These are phyloP conservation scores for Allacma fusca DNA, from an alignment of 2,888 invertebrate genomes.

Conservation along the genomic window DNA sequence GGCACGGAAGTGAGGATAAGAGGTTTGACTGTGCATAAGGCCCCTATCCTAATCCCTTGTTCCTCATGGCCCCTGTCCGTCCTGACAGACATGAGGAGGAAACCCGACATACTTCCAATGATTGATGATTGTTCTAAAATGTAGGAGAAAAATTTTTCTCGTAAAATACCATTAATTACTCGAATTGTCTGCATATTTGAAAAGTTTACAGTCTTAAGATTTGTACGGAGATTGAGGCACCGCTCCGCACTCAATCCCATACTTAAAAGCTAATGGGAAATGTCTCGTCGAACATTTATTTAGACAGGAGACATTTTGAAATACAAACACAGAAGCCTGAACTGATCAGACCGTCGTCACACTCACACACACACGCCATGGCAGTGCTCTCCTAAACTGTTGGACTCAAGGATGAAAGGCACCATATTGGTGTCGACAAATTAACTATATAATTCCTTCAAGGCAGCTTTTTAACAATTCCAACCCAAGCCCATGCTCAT, in stretches of 20 bases:
- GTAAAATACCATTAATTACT: not conserved
- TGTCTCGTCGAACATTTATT: conserved; percentile 16
- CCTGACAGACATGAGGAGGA: not conserved
- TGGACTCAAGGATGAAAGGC: not conserved
- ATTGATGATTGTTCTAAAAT: conserved; percentile 2
- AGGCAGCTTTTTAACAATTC: conserved; percentile 10
- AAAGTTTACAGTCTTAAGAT: not conserved
- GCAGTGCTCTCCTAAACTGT: not conserved
- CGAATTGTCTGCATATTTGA: not conserved
- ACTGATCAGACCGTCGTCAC: conserved; percentile 22
- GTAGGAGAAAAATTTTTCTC: not conserved
- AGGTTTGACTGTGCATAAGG: too few relatives aligned
- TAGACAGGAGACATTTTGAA: conserved; percentile 15
- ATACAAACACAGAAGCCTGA: conserved; percentile 3
- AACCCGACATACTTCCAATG: not conserved
- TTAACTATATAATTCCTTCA: conserved; percentile 19
- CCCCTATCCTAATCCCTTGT: too few relatives aligned
- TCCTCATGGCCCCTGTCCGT: not conserved
- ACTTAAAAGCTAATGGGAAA: conserved; percentile 17
- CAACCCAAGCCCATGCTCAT: conserved; percentile 1
- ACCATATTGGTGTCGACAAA: conserved; percentile 20
- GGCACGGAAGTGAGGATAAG: too few relatives aligned
- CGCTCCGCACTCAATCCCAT: conserved; percentile 7
- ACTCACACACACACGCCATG: not conserved
- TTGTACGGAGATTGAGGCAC: not conserved